phyloP scores from a whole-genome alignment of 2,113 vertebrate species.

The Anarhynchus alexandrinus region DNA sequence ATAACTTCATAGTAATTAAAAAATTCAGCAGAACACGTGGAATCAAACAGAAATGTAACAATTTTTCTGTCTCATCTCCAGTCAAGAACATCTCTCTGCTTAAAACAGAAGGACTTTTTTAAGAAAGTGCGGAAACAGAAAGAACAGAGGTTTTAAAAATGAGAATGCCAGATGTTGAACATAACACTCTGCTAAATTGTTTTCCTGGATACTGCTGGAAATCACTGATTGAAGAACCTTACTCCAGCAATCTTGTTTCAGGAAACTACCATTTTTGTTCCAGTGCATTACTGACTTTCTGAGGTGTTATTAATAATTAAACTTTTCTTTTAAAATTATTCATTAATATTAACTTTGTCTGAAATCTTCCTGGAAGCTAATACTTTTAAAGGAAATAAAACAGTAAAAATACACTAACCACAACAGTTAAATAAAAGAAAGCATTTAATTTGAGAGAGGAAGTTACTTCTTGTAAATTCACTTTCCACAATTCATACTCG shows the following conservation, averaged over 20 bases:
- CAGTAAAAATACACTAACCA: background rate
- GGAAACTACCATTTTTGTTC: background rate
- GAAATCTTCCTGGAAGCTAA: slow-evolving; percentile 41
- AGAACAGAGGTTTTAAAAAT: background rate
- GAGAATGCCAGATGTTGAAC: background rate
- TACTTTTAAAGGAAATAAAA: slow-evolving; percentile 35
- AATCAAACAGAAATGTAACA: background rate
- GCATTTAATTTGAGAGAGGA: slow-evolving; percentile 6
- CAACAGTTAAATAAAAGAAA: slow-evolving; percentile 29
- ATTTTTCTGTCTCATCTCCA: background rate
- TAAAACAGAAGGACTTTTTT: background rate
- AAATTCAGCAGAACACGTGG: background rate
- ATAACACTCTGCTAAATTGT: background rate
- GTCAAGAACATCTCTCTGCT: background rate
- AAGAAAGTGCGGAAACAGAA: background rate
- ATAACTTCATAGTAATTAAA: background rate
- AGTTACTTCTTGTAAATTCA: slow-evolving; percentile 13
- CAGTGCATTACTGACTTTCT: slow-evolving; percentile 7
- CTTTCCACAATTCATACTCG: background rate
- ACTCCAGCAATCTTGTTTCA: background rate
- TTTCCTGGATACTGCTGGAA: background rate
- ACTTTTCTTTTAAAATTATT: slow-evolving; percentile 20
- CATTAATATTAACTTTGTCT: slow-evolving; percentile 55
- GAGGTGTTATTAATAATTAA: slow-evolving; percentile 54
- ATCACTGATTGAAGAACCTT: background rate